A percentile compares a stretch with the other conserved stretches of the same genome.
Evolutionary conservation across 1,140 invertebrate genomes (phyloP).

Genomic region (Maconellicoccus hirsutus): DNA sequence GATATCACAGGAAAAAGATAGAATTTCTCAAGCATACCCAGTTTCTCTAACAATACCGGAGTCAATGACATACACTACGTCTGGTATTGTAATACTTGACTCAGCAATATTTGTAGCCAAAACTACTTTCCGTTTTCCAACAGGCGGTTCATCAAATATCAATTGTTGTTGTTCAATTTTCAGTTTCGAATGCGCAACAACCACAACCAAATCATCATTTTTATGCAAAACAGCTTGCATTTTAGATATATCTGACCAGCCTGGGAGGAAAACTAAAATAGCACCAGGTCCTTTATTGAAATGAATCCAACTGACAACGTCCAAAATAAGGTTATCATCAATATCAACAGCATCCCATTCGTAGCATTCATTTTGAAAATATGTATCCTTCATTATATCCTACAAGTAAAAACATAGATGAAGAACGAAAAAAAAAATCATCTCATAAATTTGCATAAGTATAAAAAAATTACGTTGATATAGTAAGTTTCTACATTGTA

Average conservation of each 20-base stretch:
- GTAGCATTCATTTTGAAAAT: slow-evolving; percentile 11
- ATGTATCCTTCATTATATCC: neutral
- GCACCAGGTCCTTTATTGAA: slow-evolving; percentile 24
- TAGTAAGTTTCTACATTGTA: slow-evolving; percentile 60
- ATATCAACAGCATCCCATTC: neutral
- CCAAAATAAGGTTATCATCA: neutral
- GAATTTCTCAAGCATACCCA: slow-evolving; percentile 16
- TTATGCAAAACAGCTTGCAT: slow-evolving; percentile 21
- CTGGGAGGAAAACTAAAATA: slow-evolving; percentile 27
- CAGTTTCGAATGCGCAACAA: slow-evolving; percentile 27
- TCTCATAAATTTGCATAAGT: neutral
- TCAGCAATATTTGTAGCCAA: slow-evolving; percentile 70
- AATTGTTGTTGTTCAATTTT: slow-evolving; percentile 26
- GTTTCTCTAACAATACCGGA: slow-evolving; percentile 28
- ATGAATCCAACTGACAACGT: slow-evolving; percentile 24
- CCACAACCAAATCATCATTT: slow-evolving; percentile 18
- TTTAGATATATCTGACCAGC: slow-evolving; percentile 27
- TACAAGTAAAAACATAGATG: neutral
- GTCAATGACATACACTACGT: slow-evolving; percentile 76
- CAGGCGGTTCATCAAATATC: slow-evolving; percentile 25
- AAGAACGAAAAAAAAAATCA: neutral
- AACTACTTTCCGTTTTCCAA: slow-evolving; percentile 41
- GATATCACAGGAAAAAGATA: slow-evolving; percentile 1
- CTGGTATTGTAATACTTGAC: slow-evolving; percentile 81
- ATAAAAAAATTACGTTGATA: slow-evolving; percentile 26